Evolutionary conservation across 2,797 vertebrate genomes (phyloP).

Genomic region (Ibycter americanus): DNA sequence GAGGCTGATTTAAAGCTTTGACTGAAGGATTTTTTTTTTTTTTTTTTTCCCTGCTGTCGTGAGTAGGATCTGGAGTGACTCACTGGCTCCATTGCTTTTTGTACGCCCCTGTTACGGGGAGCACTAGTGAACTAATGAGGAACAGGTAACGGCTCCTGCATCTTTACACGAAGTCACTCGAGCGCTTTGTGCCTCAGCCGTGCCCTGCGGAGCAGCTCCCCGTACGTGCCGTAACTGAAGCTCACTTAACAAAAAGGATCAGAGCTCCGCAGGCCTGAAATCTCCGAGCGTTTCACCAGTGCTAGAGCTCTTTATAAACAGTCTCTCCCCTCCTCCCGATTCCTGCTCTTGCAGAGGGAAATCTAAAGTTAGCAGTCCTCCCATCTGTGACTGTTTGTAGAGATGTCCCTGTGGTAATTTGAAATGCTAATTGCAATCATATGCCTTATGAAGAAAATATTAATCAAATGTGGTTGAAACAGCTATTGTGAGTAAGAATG

Average conservation of each 20-base stretch:
- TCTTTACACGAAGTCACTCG: rapidly evolving
- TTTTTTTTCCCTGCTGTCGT: not conserved
- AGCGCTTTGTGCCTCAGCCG: not conserved
- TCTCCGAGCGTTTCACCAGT: not conserved
- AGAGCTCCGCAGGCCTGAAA: not conserved
- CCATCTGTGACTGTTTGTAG: slow-evolving; percentile 56
- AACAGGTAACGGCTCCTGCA: not conserved
- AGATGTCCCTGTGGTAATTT: slow-evolving; percentile 58
- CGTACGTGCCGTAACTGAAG: rapidly evolving
- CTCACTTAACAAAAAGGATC: not conserved
- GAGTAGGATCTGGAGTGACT: not conserved
- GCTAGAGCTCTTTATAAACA: not conserved
- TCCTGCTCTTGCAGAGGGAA: slow-evolving; percentile 29
- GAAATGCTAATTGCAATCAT: slow-evolving; percentile 68
- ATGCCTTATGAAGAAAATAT: slow-evolving; percentile 57
- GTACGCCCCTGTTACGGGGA: not conserved
- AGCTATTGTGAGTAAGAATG: not conserved
- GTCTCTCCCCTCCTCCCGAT: slow-evolving; percentile 22
- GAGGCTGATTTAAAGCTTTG: not conserved
- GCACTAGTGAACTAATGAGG: not conserved
- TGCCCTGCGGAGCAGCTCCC: not conserved
- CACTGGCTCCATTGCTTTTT: not conserved
- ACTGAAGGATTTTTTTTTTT: not conserved
- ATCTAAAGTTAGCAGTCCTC: slow-evolving; percentile 63
- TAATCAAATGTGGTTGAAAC: slow-evolving; percentile 42